phyloP scores from a whole-genome alignment of 1,140 invertebrate genomes.

The Procambarus virginalis region DNA sequence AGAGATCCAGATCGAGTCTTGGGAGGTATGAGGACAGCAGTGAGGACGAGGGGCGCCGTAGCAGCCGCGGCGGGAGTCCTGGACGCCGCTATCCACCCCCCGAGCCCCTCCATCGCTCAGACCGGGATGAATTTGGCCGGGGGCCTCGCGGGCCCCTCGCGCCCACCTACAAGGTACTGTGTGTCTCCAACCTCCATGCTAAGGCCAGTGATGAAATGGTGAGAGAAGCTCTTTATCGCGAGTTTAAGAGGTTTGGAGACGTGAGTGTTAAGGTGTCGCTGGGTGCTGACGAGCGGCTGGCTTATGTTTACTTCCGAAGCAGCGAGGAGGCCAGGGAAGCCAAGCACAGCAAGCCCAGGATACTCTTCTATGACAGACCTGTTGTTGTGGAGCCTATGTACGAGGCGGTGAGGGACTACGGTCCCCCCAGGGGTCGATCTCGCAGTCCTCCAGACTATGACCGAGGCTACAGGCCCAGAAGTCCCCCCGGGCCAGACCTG shows the following conservation, averaged over 20 bases:
- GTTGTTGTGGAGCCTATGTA: conserved; percentile 95
- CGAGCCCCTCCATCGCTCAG: conserved; percentile 77
- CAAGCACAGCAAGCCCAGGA: conserved; percentile 92
- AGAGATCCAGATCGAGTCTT: conserved; percentile 84
- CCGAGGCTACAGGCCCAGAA: conserved; percentile 69
- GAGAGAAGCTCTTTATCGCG: conserved; percentile 92
- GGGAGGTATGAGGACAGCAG: conserved; percentile 86
- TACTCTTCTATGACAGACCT: conserved; percentile 95
- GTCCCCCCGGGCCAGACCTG: conserved; percentile 66
- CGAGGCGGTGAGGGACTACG: conserved; percentile 81
- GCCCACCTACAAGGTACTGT: conserved; percentile 90
- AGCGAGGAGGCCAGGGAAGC: conserved; percentile 95
- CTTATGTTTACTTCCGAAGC: conserved; percentile 95
- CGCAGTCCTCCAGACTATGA: conserved; percentile 69
- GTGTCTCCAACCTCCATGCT: conserved; percentile 92
- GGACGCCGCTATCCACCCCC: conserved; percentile 77
- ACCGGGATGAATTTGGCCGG: conserved; percentile 82
- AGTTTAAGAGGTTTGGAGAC: conserved; percentile 97
- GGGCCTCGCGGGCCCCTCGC: conserved; percentile 40
- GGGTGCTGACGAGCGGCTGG: conserved; percentile 91
- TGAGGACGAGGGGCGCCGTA: conserved; percentile 86
- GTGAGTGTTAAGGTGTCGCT: conserved; percentile 94
- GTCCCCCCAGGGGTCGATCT: conserved; percentile 72
- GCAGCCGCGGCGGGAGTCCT: conserved; percentile 77
- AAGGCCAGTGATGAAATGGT: conserved; percentile 95